Evolutionary conservation across 2,888 invertebrate species (phyloP).

Genomic region (Papilio protenor): DNA sequence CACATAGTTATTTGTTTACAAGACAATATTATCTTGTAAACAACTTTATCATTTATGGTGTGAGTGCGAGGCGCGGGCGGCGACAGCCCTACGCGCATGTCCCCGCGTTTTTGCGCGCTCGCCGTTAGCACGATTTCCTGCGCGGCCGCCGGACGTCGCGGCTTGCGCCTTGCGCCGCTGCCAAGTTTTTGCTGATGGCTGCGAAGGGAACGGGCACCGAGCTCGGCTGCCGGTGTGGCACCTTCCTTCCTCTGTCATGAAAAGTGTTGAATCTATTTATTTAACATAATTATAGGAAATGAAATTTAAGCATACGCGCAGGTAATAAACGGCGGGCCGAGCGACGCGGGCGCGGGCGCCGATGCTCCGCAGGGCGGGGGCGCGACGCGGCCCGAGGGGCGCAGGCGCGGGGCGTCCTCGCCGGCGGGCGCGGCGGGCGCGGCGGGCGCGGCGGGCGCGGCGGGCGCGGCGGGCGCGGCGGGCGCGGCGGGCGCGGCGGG

Average conservation of each 20-base stretch:
- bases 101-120: conserved; percentile 26
- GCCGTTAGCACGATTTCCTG: conserved; percentile 32
- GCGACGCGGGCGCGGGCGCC: conserved; percentile 55
- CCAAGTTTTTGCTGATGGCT: not conserved
- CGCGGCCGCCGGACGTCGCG: conserved; percentile 25
- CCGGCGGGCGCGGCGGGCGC: conserved; percentile 82
- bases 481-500: not conserved
- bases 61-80: not conserved
- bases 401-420: conserved; percentile 76
- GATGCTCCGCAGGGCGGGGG: conserved; percentile 53
- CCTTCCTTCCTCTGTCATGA: not conserved
- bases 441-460: too few relatives aligned
- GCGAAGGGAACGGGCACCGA: too few relatives aligned
- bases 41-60: not conserved
- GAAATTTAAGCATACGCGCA: conserved; percentile 51
- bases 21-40: too few relatives aligned
- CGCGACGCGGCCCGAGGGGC: conserved; percentile 61
- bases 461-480: conserved; percentile 1
- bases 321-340: conserved; percentile 78
- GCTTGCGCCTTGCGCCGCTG: conserved; percentile 18
- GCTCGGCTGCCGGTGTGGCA: not conserved
- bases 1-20: too few relatives aligned
- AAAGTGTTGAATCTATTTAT: too few relatives aligned
- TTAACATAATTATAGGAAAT: not conserved
- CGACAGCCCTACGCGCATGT: conserved; percentile 9